These are phyloP conservation scores for Orthonyx spaldingii DNA, from an alignment of 2,113 vertebrate species.

Conservation along the genomic window DNA sequence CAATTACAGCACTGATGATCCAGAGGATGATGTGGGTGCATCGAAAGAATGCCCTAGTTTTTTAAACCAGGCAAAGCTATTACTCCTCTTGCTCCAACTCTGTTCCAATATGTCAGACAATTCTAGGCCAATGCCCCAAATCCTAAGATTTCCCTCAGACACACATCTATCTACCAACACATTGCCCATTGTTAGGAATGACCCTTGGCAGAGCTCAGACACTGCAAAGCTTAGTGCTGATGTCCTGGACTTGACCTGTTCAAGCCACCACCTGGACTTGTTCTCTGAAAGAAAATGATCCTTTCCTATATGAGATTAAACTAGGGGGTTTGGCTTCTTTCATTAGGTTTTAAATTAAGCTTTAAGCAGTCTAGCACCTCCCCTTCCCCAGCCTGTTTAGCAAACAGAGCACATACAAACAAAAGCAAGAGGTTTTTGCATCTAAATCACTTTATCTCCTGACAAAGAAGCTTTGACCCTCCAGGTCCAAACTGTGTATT, in stretches of 20 bases:
- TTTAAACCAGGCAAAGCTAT: background rate
- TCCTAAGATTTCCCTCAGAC: background rate
- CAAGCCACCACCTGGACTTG: background rate
- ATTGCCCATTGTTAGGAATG: rapidly evolving
- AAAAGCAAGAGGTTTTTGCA: background rate
- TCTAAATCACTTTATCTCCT: background rate
- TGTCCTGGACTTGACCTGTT: background rate
- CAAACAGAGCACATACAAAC: background rate
- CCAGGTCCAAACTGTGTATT: background rate
- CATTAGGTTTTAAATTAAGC: background rate
- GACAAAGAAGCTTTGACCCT: background rate
- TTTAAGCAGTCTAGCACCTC: background rate
- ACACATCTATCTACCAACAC: background rate
- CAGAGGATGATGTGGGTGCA: background rate
- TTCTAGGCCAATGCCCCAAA: background rate
- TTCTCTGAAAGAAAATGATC: background rate
- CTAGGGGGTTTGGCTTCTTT: background rate
- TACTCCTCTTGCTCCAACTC: background rate
- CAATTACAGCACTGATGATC: background rate
- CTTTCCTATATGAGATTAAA: background rate
- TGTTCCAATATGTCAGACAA: background rate
- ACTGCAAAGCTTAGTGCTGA: background rate
- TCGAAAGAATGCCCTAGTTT: background rate
- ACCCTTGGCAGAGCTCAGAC: background rate
- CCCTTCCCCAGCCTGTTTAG: rapidly evolving